These are phyloP conservation scores for Samia ricini DNA, from an alignment of 1,140 invertebrate species.

Conservation along the genomic window DNA sequence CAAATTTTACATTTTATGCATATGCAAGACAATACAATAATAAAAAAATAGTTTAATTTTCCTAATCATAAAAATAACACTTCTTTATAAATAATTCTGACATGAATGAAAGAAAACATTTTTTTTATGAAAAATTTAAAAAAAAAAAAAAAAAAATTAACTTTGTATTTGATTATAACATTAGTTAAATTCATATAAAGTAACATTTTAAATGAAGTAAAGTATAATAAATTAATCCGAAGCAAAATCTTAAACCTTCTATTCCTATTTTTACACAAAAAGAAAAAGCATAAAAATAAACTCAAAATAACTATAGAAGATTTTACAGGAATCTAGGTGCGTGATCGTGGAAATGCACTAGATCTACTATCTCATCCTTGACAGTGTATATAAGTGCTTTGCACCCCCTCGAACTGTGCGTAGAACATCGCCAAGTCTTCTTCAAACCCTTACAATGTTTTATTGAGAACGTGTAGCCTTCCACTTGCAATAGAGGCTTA, in stretches of 20 bases:
- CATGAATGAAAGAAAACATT: neutral
- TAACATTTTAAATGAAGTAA: neutral
- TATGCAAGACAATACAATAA: too few relatives aligned
- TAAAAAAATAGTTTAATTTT: too few relatives aligned
- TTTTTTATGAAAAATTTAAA: neutral
- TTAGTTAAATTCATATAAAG: neutral
- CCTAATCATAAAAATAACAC: too few relatives aligned
- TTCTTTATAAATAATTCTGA: neutral
- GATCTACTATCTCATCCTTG: constrained; percentile 29
- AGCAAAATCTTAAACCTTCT: neutral
- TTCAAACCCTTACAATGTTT: constrained; percentile 4
- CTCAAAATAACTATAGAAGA: neutral
- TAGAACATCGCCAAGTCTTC: constrained; percentile 51
- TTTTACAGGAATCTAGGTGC: neutral
- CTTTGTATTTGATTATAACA: neutral
- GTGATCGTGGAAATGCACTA: constrained; percentile 19
- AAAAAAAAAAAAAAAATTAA: neutral
- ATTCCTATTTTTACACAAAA: neutral
- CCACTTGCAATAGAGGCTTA: constrained; percentile 20
- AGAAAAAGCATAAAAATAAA: neutral
- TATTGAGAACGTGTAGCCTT: constrained; percentile 29
- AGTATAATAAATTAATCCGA: neutral
- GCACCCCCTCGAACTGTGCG: constrained; percentile 42
- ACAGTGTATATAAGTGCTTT: constrained; percentile 36
- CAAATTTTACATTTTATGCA: too few relatives aligned